Percentiles rank a stretch among this genome's conserved stretches.
phyloP scores from a whole-genome alignment of 2,888 invertebrate species.

The Clepsis dumicolana region DNA sequence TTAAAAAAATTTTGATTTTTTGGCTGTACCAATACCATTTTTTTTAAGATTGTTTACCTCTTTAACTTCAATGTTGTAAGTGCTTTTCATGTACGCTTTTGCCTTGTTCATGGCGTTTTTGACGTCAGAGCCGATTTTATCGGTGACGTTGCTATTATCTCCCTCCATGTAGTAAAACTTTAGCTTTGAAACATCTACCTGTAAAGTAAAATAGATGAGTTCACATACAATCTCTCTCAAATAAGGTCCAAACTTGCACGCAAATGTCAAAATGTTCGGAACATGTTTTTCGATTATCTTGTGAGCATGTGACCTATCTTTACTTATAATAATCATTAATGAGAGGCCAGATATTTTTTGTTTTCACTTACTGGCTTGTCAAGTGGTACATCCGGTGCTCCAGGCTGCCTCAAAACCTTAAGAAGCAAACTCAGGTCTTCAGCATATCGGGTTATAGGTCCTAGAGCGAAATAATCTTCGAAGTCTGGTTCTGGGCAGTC shows the following conservation, averaged over 20 bases:
- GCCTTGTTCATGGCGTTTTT: constrained; percentile 85
- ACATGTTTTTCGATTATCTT: no score
- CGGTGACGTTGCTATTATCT: constrained; percentile 88
- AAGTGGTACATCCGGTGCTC: constrained; percentile 73
- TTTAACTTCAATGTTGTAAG: constrained; percentile 84
- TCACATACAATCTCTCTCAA: no score
- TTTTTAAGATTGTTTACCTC: constrained; percentile 71
- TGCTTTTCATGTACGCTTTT: constrained; percentile 81
- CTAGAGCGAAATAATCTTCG: constrained; percentile 91
- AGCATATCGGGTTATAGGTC: constrained; percentile 95
- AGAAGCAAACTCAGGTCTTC: constrained; percentile 92
- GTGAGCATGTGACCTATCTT: no score
- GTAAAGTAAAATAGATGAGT: constrained; percentile 54
- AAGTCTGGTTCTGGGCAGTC: constrained; percentile 87
- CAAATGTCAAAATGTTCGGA: no score
- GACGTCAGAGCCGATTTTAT: constrained; percentile 86
- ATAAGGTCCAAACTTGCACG: no score
- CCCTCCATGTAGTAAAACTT: constrained; percentile 93
- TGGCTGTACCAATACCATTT: no score
- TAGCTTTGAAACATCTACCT: constrained; percentile 88
- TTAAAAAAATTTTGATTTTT: no score
- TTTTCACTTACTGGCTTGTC: constrained; percentile 70
- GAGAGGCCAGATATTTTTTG: background rate
- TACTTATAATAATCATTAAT: no score
- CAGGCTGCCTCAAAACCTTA: constrained; percentile 87